These are phyloP conservation scores for Rhimphoctona megacephalus DNA, from an alignment of 2,888 invertebrate species.

Conservation along the genomic window DNA sequence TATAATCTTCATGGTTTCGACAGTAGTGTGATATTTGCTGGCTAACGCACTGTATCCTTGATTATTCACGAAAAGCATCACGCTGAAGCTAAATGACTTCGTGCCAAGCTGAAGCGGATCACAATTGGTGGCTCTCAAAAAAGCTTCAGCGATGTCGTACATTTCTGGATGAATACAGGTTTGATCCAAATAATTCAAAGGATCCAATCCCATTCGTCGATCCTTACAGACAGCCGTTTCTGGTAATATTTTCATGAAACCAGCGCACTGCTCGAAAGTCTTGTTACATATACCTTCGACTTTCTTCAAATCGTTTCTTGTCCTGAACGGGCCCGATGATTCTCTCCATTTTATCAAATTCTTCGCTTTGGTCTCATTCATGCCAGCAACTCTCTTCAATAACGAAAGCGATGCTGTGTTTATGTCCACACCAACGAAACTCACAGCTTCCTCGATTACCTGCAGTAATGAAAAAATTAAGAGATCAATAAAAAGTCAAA, in stretches of 20 bases:
- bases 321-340: slow-evolving; percentile 89
- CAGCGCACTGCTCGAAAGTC: slow-evolving; percentile 95
- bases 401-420: slow-evolving; percentile 94
- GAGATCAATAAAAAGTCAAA: background rate
- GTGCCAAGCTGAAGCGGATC: slow-evolving; percentile 76
- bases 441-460: slow-evolving; percentile 95
- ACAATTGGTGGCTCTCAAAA: slow-evolving; percentile 82
- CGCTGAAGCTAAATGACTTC: slow-evolving; percentile 49
- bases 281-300: slow-evolving; percentile 94
- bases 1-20: slow-evolving; percentile 89
- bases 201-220: background rate
- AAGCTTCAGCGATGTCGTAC: slow-evolving; percentile 90
- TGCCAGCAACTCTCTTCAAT: slow-evolving; percentile 93
- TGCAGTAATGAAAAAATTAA: slow-evolving; percentile 55
- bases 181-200: slow-evolving; percentile 87
- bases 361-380: slow-evolving; percentile 91
- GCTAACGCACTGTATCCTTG: slow-evolving; percentile 82
- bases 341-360: slow-evolving; percentile 92
- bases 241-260: slow-evolving; percentile 90
- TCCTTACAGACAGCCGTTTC: slow-evolving; percentile 74
- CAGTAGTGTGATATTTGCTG: slow-evolving; percentile 87
- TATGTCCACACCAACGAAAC: slow-evolving; percentile 96
- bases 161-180: slow-evolving; percentile 98
- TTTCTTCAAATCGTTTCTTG: slow-evolving; percentile 90
- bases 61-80: slow-evolving; percentile 56